These are phyloP conservation scores for Polietes domitor DNA, from an alignment of 2,888 invertebrate species.

Conservation along the genomic window DNA sequence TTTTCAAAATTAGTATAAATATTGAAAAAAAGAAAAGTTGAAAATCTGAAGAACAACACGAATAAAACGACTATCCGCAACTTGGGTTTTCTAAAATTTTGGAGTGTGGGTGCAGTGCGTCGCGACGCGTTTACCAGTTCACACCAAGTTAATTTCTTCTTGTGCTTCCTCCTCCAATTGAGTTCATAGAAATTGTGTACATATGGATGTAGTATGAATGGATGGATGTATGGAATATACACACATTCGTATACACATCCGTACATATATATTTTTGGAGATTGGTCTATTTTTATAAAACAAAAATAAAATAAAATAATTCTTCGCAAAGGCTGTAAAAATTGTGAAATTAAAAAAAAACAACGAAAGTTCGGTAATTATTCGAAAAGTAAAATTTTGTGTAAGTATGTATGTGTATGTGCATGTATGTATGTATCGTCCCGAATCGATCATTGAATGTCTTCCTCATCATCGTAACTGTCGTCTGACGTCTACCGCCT, in stretches of 20 bases:
- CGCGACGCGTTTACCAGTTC: conserved; percentile 76
- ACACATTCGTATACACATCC: conserved; percentile 10
- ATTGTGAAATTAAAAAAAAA: conserved; percentile 53
- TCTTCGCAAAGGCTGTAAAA: conserved; percentile 69
- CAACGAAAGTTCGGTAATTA: conserved; percentile 15
- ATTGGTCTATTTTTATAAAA: conserved; percentile 58
- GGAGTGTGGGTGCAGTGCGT: conserved; percentile 81
- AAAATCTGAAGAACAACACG: conserved; percentile 34
- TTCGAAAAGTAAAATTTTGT: neutral
- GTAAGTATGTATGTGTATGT: neutral
- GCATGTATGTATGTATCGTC: neutral
- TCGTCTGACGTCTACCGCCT: no score
- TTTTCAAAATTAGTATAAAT: conserved; percentile 60
- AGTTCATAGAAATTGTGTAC: conserved; percentile 40
- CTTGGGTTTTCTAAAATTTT: conserved; percentile 73
- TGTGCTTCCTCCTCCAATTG: conserved; percentile 25
- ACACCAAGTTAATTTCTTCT: conserved; percentile 63
- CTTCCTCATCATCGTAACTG: no score
- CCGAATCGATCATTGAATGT: no score
- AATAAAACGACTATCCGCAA: conserved; percentile 48
- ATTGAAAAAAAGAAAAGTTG: conserved; percentile 42
- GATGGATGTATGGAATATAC: neutral
- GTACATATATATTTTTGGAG: conserved; percentile 57
- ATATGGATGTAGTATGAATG: conserved; percentile 29
- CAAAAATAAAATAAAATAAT: conserved; percentile 44